Evolutionary conservation across 2,888 invertebrate genomes (phyloP).

Genomic region (Ochropleura plecta): DNA sequence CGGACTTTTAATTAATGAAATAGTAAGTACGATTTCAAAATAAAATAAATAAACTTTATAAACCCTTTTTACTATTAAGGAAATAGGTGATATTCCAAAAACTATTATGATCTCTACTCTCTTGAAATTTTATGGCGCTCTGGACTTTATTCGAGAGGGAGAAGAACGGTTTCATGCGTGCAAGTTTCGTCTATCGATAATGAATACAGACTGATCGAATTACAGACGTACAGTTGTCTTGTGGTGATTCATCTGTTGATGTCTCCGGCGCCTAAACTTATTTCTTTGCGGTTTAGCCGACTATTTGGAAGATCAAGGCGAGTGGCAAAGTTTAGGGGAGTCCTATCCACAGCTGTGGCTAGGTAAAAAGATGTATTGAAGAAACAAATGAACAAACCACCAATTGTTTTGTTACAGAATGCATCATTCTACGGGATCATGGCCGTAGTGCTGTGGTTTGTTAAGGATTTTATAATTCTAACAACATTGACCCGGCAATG

Average conservation of each 20-base stretch:
- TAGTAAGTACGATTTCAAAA: constrained; percentile 13
- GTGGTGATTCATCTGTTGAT: too few relatives aligned
- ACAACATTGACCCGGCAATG: constrained; percentile 15
- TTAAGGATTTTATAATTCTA: constrained; percentile 8
- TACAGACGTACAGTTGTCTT: too few relatives aligned
- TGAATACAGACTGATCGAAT: too few relatives aligned
- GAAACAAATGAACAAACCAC: not conserved
- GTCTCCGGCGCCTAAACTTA: too few relatives aligned
- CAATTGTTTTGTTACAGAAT: constrained; percentile 7
- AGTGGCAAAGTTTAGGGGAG: not conserved
- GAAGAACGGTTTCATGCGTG: too few relatives aligned
- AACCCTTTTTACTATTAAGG: not conserved
- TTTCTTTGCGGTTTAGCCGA: too few relatives aligned
- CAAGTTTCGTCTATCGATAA: too few relatives aligned
- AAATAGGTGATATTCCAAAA: too few relatives aligned
- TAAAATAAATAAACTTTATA: not conserved
- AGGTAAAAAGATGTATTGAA: not conserved
- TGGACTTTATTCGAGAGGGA: too few relatives aligned
- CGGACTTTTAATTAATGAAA: not conserved
- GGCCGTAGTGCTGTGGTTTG: not conserved
- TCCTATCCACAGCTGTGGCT: not conserved
- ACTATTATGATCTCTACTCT: too few relatives aligned
- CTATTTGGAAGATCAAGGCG: too few relatives aligned
- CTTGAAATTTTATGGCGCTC: too few relatives aligned
- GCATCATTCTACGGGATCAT: not conserved